Percentiles rank a stretch among this genome's conserved stretches.
Evolutionary conservation across 2,888 invertebrate genomes (phyloP).

Genomic region (Bedellia somnulentella): DNA sequence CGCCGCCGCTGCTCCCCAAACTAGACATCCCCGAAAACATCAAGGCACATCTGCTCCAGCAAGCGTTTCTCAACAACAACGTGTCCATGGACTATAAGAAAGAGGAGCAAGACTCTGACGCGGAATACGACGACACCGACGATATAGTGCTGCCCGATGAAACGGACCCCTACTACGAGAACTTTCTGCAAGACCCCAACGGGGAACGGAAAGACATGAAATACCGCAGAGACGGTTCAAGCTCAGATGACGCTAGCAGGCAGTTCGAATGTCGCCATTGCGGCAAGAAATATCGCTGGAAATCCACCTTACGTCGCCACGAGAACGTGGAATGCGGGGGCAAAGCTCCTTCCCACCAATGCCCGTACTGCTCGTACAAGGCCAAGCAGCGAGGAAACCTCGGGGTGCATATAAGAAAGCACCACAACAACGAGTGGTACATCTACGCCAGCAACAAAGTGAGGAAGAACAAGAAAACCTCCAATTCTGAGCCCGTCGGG

Average conservation of each 20-base stretch:
- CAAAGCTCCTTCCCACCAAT: constrained; percentile 80
- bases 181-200: constrained; percentile 7
- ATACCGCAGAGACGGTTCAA: constrained; percentile 25
- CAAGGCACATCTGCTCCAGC: constrained; percentile 36
- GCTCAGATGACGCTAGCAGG: constrained; percentile 54
- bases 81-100: constrained; percentile 32
- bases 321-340: constrained; percentile 84
- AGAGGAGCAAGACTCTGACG: constrained; percentile 54
- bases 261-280: constrained; percentile 82
- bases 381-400: constrained; percentile 83
- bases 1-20: no score
- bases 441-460: constrained; percentile 52
- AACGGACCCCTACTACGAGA: constrained; percentile 25
- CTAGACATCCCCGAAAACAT: constrained; percentile 25
- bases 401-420: constrained; percentile 78
- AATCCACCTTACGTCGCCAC: constrained; percentile 79
- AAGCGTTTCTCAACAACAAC: constrained; percentile 42
- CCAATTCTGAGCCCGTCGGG: constrained; percentile 12
- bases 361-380: constrained; percentile 75
- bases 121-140: constrained; percentile 53
- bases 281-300: constrained; percentile 85
- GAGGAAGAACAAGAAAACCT: constrained; percentile 46
- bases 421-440: constrained; percentile 65
- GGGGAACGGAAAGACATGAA: constrained; percentile 13
- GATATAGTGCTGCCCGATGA: constrained; percentile 54